phyloP scores from a whole-genome alignment of 2,888 invertebrate genomes.

The Leptogaster cylindrica region DNA sequence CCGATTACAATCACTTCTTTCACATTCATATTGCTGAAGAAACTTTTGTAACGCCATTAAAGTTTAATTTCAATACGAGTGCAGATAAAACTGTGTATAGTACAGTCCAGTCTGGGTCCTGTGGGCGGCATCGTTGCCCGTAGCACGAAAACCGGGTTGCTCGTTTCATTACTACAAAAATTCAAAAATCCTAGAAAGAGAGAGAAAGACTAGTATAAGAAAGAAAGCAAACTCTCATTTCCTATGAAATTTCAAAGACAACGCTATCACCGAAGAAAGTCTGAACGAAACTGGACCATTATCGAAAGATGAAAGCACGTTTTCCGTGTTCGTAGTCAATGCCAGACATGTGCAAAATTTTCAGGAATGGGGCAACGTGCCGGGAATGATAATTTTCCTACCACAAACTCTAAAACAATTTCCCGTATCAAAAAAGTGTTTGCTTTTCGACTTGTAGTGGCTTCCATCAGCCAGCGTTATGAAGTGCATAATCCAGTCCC shows the following conservation, averaged over 20 bases:
- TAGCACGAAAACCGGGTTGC: neutral
- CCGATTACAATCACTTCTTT: conserved; percentile 1
- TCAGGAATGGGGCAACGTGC: neutral
- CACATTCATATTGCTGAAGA: too few relatives aligned
- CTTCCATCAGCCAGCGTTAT: neutral
- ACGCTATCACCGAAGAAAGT: conserved; percentile 8
- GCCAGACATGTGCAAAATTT: neutral
- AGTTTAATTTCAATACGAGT: conserved; percentile 8
- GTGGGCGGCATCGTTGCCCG: neutral
- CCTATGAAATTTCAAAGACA: conserved; percentile 12
- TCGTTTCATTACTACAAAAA: neutral
- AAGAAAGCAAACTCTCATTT: conserved; percentile 6
- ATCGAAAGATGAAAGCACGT: conserved; percentile 22
- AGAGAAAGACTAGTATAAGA: neutral
- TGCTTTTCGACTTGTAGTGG: neutral
- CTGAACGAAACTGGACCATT: neutral
- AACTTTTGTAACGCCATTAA: conserved; percentile 20
- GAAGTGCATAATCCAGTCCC: neutral
- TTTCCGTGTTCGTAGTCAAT: neutral
- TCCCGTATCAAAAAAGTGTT: conserved; percentile 18
- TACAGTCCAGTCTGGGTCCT: neutral
- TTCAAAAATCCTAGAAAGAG: neutral
- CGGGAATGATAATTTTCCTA: conserved; percentile 4
- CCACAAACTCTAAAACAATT: conserved; percentile 8
- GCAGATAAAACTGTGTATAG: neutral